Percentiles rank a stretch among this genome's conserved stretches.
These are phyloP conservation scores for Alectura lathami DNA, from an alignment of 2,113 vertebrate species.

Conservation along the genomic window DNA sequence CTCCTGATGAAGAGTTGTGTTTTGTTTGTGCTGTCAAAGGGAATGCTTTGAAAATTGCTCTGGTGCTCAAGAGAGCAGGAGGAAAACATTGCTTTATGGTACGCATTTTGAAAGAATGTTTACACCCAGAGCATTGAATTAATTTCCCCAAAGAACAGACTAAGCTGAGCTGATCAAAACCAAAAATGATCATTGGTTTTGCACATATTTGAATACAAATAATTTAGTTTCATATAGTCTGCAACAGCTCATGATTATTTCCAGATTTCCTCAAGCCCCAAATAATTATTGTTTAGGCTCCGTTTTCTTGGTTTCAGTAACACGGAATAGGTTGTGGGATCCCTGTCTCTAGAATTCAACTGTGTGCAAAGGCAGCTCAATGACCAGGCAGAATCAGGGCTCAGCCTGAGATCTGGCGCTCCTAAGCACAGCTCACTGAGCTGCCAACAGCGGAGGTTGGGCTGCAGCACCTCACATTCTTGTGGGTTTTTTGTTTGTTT, in stretches of 20 bases:
- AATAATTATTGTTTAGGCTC: neutral
- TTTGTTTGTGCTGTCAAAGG: constrained; percentile 22
- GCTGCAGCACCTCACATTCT: neutral
- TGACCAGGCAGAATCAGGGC: neutral
- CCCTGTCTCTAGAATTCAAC: neutral
- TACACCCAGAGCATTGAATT: constrained; percentile 36
- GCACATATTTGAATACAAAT: constrained; percentile 51
- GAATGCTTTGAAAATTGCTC: constrained; percentile 59
- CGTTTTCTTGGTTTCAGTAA: neutral
- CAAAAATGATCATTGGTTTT: constrained; percentile 37
- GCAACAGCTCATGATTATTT: constrained; percentile 2
- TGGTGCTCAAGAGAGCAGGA: constrained; percentile 21
- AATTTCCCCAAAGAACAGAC: constrained; percentile 55
- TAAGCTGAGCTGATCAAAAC: constrained; percentile 52
- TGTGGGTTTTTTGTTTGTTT: neutral
- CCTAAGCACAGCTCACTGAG: neutral
- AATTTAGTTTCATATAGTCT: constrained; percentile 36
- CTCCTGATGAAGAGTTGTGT: constrained; percentile 13
- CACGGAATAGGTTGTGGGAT: neutral
- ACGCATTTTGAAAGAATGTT: constrained; percentile 33
- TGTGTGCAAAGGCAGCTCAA: neutral
- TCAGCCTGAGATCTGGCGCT: neutral
- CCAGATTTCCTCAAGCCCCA: constrained; percentile 24
- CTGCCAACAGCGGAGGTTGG: neutral
- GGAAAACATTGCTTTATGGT: neutral